Conservation (phyloP, 2,797 vertebrate genomes). For the Sebastiscus tertius region DNA sequence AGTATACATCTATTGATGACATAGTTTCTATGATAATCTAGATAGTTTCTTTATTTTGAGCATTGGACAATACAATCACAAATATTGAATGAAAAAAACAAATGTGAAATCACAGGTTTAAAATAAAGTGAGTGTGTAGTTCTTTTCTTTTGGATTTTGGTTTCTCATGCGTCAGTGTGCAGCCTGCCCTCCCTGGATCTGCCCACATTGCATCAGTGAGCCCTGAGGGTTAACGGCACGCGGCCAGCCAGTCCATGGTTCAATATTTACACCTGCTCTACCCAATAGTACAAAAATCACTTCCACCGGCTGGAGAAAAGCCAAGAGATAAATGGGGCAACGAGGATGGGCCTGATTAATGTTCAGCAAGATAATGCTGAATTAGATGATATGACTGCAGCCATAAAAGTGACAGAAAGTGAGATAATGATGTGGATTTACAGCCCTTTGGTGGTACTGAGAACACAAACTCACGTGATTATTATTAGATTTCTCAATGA, state of each 20-base stretch:
- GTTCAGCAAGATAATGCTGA: constrained; percentile 43
- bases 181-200: background rate
- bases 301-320: background rate
- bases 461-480: constrained; percentile 25
- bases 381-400: constrained; percentile 49
- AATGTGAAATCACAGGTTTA: background rate
- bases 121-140: background rate
- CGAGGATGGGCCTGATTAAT: constrained; percentile 54
- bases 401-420: constrained; percentile 53
- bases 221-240: constrained; percentile 9
- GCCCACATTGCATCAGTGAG: background rate
- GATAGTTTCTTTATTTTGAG: background rate
- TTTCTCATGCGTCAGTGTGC: background rate
- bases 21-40: background rate
- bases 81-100: background rate
- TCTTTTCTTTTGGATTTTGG: background rate
- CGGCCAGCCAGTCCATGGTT: constrained; percentile 44
- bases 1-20: background rate
- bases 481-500: constrained; percentile 24
- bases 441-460: constrained; percentile 11
- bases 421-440: constrained; percentile 64
- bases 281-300: constrained; percentile 42
- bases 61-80: background rate
- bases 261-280: constrained; percentile 34
- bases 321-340: constrained; percentile 34